Base-by-base conservation (phyloP, 2,888 invertebrate genomes). In the Sisyra nigra region DNA sequence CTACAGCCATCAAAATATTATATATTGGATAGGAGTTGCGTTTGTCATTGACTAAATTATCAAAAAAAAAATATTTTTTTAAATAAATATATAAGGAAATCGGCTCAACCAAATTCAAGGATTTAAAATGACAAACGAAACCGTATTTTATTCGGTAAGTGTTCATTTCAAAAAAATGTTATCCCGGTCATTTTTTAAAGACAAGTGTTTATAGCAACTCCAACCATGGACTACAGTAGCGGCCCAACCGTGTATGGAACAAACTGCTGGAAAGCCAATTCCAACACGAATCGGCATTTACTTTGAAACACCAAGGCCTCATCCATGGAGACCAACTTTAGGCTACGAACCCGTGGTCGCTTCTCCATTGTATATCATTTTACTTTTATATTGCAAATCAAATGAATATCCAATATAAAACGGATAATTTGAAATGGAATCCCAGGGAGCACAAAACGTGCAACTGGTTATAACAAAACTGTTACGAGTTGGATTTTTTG, bases 321-420 rank as follows among this genome's bases (percentile, higher is more conserved):
- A 83, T 59, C 81, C 83, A 14, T 85, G 85, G 85, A 67, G 82
- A 46, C 81, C 84, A 17, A 80, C 80, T 13, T 68, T 81, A 61
- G 81, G 81, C 41, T 85, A 79, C 58, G 84, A 85, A 62, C 77
- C 74, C 55, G 71, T 84, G 45, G 80, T 83, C 65, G 74, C 80
- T 11, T 76, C 74, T 45, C 80, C 82, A 40, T 66, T 84, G 76
- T 80, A 65, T 65, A 35, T 18, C 19, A 11, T 14, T n/a, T 32
- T 7, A 35, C 19, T n/a, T 41, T 44, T 15, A 32, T 30, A 14
- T 30, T 11, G n/a, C n/a, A n/a, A n/a, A n/a, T n/a, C n/a, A n/a
- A n/a, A n/a, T n/a, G n/a, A n/a, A n/a, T n/a, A n/a, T n/a, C n/a
- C n/a, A n/a, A n/a, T n/a, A n/a, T n/a, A n/a, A n/a, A n/a, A n/a